Evolutionary conservation across 2,113 vertebrate species (phyloP), one percentile per base, ranked within the genome.

Genomic region (Crotophaga sulcirostris): DNA sequence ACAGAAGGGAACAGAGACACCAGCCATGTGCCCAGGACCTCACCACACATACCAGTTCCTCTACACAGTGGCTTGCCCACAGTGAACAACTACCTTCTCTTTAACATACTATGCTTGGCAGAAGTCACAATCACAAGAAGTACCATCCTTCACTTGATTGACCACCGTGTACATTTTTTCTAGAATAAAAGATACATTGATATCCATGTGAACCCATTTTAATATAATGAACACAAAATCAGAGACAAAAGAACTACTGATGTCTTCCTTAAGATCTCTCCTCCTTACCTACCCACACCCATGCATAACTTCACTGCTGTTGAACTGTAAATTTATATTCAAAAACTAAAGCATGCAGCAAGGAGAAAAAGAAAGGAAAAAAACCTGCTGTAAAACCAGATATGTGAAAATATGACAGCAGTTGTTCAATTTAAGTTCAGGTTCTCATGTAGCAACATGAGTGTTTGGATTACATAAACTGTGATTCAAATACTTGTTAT

Each of bases 21-120:
- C 4, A n/a, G 60, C 1, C 0, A 6, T 4, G 0, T 21, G 34
- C 18, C 59, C 52, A 17, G 54, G 33, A 47, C 55, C 16, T 5
- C 3, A 5, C 49, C 34, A 40, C n/a, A n/a, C 21, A 5, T 1
- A 4, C 45, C 72, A 33, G 47, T 24, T 31, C 62, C 62, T 13
- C 8, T 42, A 13, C 0, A 6, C 44, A 42, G 34, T 7, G 15
- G 11, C 28, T 54, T 11, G 9, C 10, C 18, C 66, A 9, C 28
- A 47, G 42, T 1, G 4, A 72, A 36, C 36, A 16, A 9, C 60
- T 12, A 7, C 9, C n/a, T 23, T 4, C n/a, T 44, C 62, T 8
- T 19, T 4, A 33, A 67, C 74, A 38, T 10, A 12, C 0, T 4
- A 25, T 2, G 2, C 28, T 31, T 28, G 36, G 47, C 36, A 79